These are phyloP conservation scores for Limnephilus lunatus DNA, from an alignment of 2,888 invertebrate species.

Conservation along the genomic window DNA sequence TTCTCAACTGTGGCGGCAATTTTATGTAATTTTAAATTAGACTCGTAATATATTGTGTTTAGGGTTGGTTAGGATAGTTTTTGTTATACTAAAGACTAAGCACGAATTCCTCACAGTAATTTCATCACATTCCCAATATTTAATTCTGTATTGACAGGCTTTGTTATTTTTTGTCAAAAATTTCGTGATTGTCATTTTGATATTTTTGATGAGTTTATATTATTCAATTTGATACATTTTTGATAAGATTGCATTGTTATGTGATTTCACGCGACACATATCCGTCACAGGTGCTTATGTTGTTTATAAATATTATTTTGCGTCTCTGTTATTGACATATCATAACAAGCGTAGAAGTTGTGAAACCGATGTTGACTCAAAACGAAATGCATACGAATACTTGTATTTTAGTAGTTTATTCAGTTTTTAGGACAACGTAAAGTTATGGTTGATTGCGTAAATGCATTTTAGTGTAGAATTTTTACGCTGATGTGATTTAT, in stretches of 20 bases:
- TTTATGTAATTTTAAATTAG: background rate
- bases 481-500: background rate
- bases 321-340: background rate
- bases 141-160: background rate
- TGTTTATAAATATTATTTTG: background rate
- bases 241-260: background rate
- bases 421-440: background rate
- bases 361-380: background rate
- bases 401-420: background rate
- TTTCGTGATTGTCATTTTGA: background rate
- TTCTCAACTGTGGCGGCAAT: background rate
- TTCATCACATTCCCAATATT: background rate
- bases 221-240: background rate
- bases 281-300: background rate
- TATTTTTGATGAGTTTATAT: background rate
- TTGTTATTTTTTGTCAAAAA: background rate
- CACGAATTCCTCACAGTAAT: background rate
- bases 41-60: background rate
- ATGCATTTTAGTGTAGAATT: background rate
- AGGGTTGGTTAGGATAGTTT: background rate
- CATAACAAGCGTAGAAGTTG: background rate
- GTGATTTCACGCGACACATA: background rate
- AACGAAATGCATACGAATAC: background rate
- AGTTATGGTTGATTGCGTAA: background rate
- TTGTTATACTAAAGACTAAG: background rate